Conservation (phyloP, 2,113 vertebrate species). For the Macquaria ambigua region DNA sequence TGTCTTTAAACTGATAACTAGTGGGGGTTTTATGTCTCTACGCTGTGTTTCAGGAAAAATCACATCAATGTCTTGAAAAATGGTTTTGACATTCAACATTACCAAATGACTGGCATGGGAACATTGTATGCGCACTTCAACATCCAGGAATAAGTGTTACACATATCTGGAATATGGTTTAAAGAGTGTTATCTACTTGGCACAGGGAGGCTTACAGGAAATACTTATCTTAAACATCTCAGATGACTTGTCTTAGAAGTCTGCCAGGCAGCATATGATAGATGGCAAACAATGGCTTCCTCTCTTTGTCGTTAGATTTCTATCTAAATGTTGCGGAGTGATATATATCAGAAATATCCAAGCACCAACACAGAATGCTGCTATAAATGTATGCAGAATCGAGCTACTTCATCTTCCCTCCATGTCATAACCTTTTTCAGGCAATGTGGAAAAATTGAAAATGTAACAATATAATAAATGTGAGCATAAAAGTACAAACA, state of each 20-base stretch:
- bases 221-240: slow-evolving; percentile 47
- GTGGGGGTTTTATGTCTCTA: neutral
- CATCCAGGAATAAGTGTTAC: slow-evolving; percentile 21
- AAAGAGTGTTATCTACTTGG: slow-evolving; percentile 12
- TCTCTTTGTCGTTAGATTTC: neutral
- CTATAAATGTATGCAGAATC: slow-evolving; percentile 19
- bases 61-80: slow-evolving; percentile 17
- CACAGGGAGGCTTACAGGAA: slow-evolving; percentile 47
- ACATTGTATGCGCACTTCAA: slow-evolving; percentile 44
- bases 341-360: slow-evolving; percentile 9
- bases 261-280: slow-evolving; percentile 3
- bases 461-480: slow-evolving; percentile 5
- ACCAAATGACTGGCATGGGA: slow-evolving; percentile 58
- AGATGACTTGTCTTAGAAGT: slow-evolving; percentile 32
- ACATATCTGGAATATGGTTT: slow-evolving; percentile 26
- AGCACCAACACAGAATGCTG: neutral
- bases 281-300: slow-evolving; percentile 18
- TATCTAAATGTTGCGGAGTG: neutral
- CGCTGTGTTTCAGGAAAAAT: slow-evolving; percentile 34
- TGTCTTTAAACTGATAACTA: neutral
- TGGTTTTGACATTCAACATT: slow-evolving; percentile 48
- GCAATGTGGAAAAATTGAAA: slow-evolving; percentile 39
- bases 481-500: slow-evolving; percentile 25
- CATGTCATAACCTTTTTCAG: slow-evolving; percentile 22
- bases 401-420: slow-evolving; percentile 7